Evolutionary conservation across 2,888 invertebrate genomes (phyloP).

Genomic region (Hypomecis punctinalis): DNA sequence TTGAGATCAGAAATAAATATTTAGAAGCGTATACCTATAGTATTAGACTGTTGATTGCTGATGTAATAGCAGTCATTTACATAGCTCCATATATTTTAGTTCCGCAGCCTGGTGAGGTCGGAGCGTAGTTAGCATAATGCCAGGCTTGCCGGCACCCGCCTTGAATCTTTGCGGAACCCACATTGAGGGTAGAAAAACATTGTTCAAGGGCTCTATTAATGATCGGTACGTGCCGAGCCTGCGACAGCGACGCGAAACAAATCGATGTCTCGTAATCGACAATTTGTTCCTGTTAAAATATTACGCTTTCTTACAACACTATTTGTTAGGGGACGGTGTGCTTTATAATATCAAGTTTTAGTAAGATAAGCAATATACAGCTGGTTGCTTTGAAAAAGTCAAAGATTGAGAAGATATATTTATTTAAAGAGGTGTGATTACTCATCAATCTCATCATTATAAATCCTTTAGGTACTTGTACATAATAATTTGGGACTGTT

Average conservation of each 20-base stretch:
- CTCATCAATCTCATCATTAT: too few species aligned
- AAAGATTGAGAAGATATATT: too few species aligned
- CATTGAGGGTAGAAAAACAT: conserved; percentile 54
- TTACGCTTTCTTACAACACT: conserved; percentile 49
- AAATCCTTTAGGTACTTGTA: too few species aligned
- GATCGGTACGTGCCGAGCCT: conserved; percentile 62
- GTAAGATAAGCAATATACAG: too few species aligned
- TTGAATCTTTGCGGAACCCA: conserved; percentile 39
- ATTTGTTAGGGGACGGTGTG: conserved; percentile 33
- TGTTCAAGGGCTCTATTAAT: conserved; percentile 63
- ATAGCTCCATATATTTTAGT: conserved; percentile 20
- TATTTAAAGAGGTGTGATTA: too few species aligned
- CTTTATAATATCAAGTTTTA: background rate
- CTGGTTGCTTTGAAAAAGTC: too few species aligned
- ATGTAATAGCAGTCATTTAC: conserved; percentile 10
- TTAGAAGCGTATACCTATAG: background rate
- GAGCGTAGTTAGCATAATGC: conserved; percentile 35
- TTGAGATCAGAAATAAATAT: background rate
- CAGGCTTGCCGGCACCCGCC: conserved; percentile 22
- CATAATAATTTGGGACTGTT: too few species aligned
- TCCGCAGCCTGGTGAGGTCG: conserved; percentile 20
- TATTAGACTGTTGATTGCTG: background rate
- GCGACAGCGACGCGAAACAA: conserved; percentile 59
- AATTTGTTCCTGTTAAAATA: conserved; percentile 62
- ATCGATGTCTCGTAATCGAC: conserved; percentile 70